Conservation (phyloP, 2,797 vertebrate species). For the Neopelma chrysocephalum region DNA sequence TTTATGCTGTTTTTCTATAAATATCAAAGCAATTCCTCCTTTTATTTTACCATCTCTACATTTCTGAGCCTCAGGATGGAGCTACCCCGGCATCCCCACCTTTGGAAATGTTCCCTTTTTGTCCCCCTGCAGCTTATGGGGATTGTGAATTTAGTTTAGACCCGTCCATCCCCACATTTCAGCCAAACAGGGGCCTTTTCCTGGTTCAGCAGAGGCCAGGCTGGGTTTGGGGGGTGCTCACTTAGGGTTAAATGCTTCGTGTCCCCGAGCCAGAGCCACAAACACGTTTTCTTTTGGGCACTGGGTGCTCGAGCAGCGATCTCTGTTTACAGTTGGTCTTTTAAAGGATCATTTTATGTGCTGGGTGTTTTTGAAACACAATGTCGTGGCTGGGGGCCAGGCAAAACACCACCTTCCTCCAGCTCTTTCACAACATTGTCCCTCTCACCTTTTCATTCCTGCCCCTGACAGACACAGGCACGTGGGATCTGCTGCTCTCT, state of each 20-base stretch:
- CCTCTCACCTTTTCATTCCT: background rate
- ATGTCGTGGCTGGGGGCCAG: background rate
- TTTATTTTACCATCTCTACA: background rate
- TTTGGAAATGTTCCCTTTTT: background rate
- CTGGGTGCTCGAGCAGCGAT: background rate
- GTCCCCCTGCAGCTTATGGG: background rate
- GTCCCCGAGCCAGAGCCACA: background rate
- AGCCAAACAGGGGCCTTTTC: accelerated
- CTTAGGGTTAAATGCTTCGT: background rate
- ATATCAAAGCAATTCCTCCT: background rate
- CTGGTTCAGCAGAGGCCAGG: background rate
- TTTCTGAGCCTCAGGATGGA: background rate
- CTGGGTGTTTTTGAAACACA: background rate
- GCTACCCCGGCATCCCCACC: background rate
- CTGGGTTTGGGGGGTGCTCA: background rate
- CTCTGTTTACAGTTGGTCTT: background rate
- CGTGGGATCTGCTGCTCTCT: background rate
- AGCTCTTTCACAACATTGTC: background rate
- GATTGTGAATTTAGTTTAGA: background rate
- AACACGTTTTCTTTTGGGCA: accelerated
- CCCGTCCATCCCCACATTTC: accelerated
- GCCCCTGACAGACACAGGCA: background rate
- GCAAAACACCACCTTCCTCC: background rate
- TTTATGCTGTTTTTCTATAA: background rate
- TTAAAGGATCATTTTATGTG: background rate